Evolutionary conservation across 2,797 vertebrate genomes (phyloP).

Genomic region (Helostoma temminkii): DNA sequence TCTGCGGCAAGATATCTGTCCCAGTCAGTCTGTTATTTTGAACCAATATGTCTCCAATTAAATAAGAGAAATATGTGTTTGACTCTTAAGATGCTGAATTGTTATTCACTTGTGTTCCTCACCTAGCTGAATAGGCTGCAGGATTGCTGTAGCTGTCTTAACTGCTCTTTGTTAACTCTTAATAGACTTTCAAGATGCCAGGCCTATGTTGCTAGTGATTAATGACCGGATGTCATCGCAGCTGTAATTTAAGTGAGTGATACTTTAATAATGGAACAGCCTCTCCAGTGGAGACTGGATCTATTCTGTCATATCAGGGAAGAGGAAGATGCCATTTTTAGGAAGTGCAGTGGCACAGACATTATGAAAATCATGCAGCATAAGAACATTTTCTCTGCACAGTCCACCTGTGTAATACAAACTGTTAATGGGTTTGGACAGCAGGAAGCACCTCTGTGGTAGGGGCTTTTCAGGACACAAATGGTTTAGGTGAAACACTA

Average conservation of each 20-base stretch:
- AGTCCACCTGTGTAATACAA: conserved; percentile 49
- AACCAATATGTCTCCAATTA: conserved; percentile 54
- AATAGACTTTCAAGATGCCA: conserved; percentile 66
- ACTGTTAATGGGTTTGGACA: conserved; percentile 45
- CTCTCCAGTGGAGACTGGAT: conserved; percentile 61
- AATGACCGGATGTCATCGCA: conserved; percentile 76
- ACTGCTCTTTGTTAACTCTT: conserved; percentile 75
- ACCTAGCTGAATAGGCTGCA: conserved; percentile 49
- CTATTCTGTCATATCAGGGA: conserved; percentile 63
- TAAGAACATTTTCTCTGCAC: conserved; percentile 53
- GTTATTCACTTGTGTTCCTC: conserved; percentile 63
- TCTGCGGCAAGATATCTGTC: conserved; percentile 8
- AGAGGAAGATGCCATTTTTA: conserved; percentile 61
- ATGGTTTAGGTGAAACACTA: conserved; percentile 27
- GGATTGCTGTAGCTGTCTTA: conserved; percentile 52
- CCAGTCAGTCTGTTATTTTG: conserved; percentile 24
- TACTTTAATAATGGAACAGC: conserved; percentile 81
- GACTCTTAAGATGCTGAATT: conserved; percentile 53
- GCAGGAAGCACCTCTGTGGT: conserved; percentile 24
- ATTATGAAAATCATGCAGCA: conserved; percentile 64
- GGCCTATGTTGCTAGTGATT: conserved; percentile 73
- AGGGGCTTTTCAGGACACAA: conserved; percentile 52
- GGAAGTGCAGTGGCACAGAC: conserved; percentile 52
- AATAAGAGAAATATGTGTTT: conserved; percentile 55
- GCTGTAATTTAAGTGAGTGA: conserved; percentile 80